These are phyloP conservation scores for Trichomycterus rosablanca DNA, from an alignment of 2,113 vertebrate genomes.

Conservation along the genomic window DNA sequence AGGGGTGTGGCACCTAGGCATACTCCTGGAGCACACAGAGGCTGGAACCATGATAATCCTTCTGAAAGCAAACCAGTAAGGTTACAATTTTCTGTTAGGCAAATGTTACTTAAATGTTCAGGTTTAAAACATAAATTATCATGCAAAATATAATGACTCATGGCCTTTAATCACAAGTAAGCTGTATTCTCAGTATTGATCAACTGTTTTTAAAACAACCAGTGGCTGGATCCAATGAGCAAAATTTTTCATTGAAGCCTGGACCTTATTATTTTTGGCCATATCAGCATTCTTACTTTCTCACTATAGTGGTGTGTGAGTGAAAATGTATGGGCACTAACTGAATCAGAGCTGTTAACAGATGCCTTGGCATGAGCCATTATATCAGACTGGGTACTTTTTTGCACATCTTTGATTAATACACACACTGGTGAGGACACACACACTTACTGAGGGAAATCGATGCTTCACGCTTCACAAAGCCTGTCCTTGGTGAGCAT, in stretches of 20 bases:
- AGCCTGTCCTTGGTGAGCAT: constrained; percentile 35
- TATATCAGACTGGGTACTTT: constrained; percentile 26
- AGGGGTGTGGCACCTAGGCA: too few species aligned
- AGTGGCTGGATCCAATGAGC: too few species aligned
- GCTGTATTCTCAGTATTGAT: constrained; percentile 42
- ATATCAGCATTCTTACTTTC: constrained; percentile 2
- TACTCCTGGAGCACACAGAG: too few species aligned
- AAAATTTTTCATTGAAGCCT: constrained; percentile 35
- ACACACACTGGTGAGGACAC: neutral
- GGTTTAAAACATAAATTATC: too few species aligned
- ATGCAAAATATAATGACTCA: too few species aligned
- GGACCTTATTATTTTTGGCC: neutral
- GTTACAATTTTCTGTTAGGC: too few species aligned
- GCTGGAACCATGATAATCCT: too few species aligned
- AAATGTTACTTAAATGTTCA: too few species aligned
- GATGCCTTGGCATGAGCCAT: constrained; percentile 10
- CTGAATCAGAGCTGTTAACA: constrained; percentile 19
- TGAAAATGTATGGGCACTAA: constrained; percentile 8
- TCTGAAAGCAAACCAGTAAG: too few species aligned
- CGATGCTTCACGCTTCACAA: constrained; percentile 30
- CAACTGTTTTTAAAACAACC: constrained; percentile 42
- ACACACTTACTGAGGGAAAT: constrained; percentile 18
- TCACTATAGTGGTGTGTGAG: neutral
- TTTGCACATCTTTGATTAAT: constrained; percentile 10
- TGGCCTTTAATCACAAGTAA: constrained; percentile 20